Evolutionary conservation across 1,140 invertebrate genomes (phyloP).

Genomic region (Scaptomyza montana): DNA sequence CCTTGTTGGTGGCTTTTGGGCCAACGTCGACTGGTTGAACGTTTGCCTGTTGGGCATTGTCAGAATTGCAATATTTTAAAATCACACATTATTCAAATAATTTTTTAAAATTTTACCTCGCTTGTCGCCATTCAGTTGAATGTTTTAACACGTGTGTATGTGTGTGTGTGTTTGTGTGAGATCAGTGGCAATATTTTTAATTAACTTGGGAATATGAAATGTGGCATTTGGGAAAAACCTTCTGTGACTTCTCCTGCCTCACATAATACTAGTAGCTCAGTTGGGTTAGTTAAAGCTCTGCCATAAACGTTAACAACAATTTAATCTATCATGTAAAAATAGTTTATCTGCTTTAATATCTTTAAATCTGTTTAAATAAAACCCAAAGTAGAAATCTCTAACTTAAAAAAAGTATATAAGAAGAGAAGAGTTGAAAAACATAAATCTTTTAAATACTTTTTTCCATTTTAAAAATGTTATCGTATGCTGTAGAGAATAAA

Average conservation of each 20-base stretch:
- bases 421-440: too few relatives aligned
- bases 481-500: too few relatives aligned
- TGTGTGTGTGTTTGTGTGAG: conserved; percentile 6
- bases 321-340: neutral
- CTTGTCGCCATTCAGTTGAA: conserved; percentile 20
- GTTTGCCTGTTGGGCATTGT: conserved; percentile 30
- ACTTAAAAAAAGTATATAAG: too few relatives aligned
- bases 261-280: neutral
- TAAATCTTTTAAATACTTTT: too few relatives aligned
- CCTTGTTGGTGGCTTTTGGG: conserved; percentile 47
- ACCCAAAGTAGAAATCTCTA: too few relatives aligned
- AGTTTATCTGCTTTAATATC: neutral
- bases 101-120: conserved; percentile 64
- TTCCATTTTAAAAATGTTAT: too few relatives aligned
- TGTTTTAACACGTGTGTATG: neutral
- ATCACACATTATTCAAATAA: conserved; percentile 83
- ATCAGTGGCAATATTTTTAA: conserved; percentile 67
- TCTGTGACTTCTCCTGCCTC: neutral
- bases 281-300: neutral
- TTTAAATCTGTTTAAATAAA: neutral
- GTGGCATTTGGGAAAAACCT: conserved; percentile 28
- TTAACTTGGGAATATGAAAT: conserved; percentile 78
- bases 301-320: neutral
- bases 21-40: conserved; percentile 6
- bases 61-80: conserved; percentile 71